Evolutionary conservation across 37 sponge, comb jelly and placozoan species (phyloP), one percentile per base, ranked within the genome.

Genomic region (Dysidea cf. avara): DNA sequence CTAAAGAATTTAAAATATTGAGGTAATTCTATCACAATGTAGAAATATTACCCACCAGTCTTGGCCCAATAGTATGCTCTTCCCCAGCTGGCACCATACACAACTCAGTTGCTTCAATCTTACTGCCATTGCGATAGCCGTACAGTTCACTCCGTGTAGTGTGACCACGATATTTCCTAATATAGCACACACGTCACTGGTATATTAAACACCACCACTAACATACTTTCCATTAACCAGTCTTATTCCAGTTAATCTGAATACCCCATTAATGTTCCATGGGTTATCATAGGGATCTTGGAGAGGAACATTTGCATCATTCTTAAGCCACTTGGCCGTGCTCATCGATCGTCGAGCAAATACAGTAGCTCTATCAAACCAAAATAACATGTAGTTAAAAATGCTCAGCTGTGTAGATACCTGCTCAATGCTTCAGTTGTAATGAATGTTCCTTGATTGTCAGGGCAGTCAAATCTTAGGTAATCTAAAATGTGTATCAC

Each of bases 41-140:
- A n/a, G n/a, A n/a, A n/a, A n/a, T n/a, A n/a, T n/a, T n/a, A n/a
- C n/a, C n/a, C n/a, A n/a, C 75, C 39, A 60, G 53, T 58, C 39
- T 56, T 5, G 80, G 80, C 17, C 62, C 13, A 2, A 79, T 68
- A 1, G 80, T 79, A 61, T 79, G 65, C 52, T 79, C 80, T 70
- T 79, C 70, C 1, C 80, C 80, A 22, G 64, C 80, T 1, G 70
- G 70, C 0, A 70, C 80, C 80, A 79, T 79, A 30, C 80, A 79
- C 48, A 79, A 29, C 36, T 79, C 80, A 37, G 58, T 38, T 22
- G 80, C 80, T 35, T 79, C 80, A 28, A 61, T 56, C n/a, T 64
- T 55, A 61, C 56, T 61, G 25, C 80, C 80, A 69, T 69, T 79
- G 22, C 80, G 39, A 22, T 79, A 79, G 1, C 71, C 80, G 36